Evolutionary conservation across 2,113 vertebrate species (phyloP).

Genomic region (Proterorhinus semilunaris): DNA sequence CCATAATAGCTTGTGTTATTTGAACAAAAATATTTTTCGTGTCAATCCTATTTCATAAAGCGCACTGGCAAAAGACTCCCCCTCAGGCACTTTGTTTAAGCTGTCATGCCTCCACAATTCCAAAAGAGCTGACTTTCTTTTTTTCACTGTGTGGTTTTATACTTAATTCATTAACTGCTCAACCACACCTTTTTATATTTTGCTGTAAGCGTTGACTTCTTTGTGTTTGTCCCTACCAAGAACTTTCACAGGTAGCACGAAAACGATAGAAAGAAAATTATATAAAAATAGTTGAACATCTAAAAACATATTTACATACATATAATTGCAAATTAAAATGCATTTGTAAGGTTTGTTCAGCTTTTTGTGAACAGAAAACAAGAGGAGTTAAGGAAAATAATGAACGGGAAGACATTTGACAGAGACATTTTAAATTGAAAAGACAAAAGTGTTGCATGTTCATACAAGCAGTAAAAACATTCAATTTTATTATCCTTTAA

Average conservation of each 20-base stretch:
- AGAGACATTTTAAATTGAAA: constrained; percentile 71
- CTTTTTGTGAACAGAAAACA: constrained; percentile 74
- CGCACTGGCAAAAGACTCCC: constrained; percentile 85
- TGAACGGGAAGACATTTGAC: constrained; percentile 71
- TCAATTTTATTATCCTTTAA: constrained; percentile 29
- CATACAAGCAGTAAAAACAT: constrained; percentile 72
- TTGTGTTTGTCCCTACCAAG: constrained; percentile 16
- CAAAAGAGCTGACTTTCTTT: constrained; percentile 80
- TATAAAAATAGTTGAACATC: background rate
- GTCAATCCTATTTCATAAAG: constrained; percentile 89
- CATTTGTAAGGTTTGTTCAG: constrained; percentile 13
- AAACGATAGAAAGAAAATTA: background rate
- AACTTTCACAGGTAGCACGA: constrained; percentile 1
- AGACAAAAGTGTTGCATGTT: constrained; percentile 82
- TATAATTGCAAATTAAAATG: too few relatives aligned
- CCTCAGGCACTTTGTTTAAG: constrained; percentile 90
- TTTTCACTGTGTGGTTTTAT: constrained; percentile 76
- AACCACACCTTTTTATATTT: constrained; percentile 83
- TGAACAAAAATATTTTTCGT: constrained; percentile 94
- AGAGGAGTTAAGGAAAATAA: constrained; percentile 58
- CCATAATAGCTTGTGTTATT: constrained; percentile 94
- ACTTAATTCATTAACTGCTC: constrained; percentile 86
- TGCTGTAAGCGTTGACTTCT: constrained; percentile 80
- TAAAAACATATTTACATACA: too few relatives aligned
- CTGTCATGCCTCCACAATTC: constrained; percentile 91